Base-by-base conservation (phyloP, 2,113 vertebrate species). In the Cephalopterus ornatus region DNA sequence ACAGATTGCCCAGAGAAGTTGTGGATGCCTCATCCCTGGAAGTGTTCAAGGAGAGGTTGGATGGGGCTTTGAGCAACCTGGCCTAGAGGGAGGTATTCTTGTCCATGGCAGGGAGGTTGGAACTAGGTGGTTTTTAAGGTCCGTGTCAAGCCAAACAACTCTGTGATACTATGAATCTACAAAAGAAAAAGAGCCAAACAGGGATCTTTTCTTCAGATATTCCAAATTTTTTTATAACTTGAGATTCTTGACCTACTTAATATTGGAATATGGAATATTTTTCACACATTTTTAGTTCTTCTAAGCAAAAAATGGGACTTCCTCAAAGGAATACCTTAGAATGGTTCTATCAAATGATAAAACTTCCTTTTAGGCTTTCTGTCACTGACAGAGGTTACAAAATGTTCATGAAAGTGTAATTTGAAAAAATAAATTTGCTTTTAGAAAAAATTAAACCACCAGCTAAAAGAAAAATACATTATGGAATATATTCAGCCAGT, bases 151-250 rank as follows among this genome's bases (percentile, higher is more conserved):
- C 5, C 46, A 68, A 59, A 42, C 12, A 6, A 21, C 55, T 42
- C 26, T 35, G 22, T 59, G 20, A 32, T 23, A 46, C 20, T 61
- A 14, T 6, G 1, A 44, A 3, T 47, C 24, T 11, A 6, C 19
- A 59, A 67, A 50, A 72, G 23, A 55, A 93, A 97, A 93, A 83
- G 75, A 95, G 71, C 17, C 90, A 88, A 96, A 37, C 9, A 82
- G 17, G 37, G 11, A 4, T 55, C 27, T 77, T 95, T 94, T 49
- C 39, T 96, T 94, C 76, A 95, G 85, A 47, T 89, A 82, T 26
- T 92, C 33, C 33, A 58, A 61, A 59, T 75, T 75, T 86, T 61
- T 94, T 98, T 86, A 83, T 72, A 71, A 47, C 11, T 17, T 19
- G 1, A 71, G 41, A 95, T 78, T 93, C 86, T 86, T 93, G 35